phyloP scores from a whole-genome alignment of 2,113 vertebrate genomes.

The Lasiurus cinereus region DNA sequence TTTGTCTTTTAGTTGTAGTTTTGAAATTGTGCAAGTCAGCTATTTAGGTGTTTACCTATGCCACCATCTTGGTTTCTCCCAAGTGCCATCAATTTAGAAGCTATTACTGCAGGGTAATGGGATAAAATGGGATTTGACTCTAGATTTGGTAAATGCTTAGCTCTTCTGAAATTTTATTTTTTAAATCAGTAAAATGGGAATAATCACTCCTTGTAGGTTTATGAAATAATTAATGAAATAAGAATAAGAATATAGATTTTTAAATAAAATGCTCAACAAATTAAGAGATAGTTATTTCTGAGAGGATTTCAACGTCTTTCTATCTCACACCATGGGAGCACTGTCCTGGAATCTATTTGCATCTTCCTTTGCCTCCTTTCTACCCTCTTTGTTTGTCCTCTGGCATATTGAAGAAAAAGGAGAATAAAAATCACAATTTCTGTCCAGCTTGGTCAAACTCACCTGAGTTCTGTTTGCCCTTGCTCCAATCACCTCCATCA shows the following conservation, averaged over 20 bases:
- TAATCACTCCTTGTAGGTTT: neutral
- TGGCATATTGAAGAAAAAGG: neutral
- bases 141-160: slow-evolving; percentile 11
- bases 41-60: too few species aligned
- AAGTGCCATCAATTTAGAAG: neutral
- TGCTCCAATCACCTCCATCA: neutral
- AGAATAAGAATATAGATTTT: neutral
- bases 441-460: neutral
- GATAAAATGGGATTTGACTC: slow-evolving; percentile 15
- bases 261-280: neutral
- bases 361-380: neutral
- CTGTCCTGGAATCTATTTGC: neutral
- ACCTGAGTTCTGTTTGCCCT: neutral
- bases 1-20: too few species aligned
- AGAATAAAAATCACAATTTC: neutral
- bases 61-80: too few species aligned
- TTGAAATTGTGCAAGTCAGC: too few species aligned
- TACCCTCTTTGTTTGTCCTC: neutral
- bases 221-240: slow-evolving; percentile 16
- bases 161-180: slow-evolving; percentile 20
- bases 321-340: neutral
- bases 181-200: slow-evolving; percentile 37
- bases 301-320: neutral
- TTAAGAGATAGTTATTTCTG: neutral
- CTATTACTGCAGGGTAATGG: neutral